A percentile compares a stretch with the other conserved stretches of the same genome.
phyloP scores from a whole-genome alignment of 2,113 vertebrate species.

The Poicephalus gulielmi region DNA sequence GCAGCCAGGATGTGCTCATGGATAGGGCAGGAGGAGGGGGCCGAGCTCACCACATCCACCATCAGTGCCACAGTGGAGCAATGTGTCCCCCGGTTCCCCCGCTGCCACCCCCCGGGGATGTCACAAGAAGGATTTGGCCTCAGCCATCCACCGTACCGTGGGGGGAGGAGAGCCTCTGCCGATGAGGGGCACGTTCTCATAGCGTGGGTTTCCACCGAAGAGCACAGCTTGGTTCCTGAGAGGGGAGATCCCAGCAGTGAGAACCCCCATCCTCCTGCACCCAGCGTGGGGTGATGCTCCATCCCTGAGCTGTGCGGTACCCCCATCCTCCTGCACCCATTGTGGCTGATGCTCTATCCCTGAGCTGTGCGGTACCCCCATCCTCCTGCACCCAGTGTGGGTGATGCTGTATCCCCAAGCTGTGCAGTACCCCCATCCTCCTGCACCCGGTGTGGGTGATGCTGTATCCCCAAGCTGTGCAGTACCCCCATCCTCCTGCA shows the following conservation, averaged over 20 bases:
- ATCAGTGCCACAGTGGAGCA: rapidly evolving
- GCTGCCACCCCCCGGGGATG: rapidly evolving
- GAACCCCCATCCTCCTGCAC: not conserved
- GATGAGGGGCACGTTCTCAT: constrained; percentile 95
- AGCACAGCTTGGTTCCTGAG: constrained; percentile 90
- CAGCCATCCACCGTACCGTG: constrained; percentile 82
- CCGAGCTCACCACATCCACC: not conserved
- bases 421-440: too few relatives aligned
- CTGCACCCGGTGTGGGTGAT: too few relatives aligned
- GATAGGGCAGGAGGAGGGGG: not conserved
- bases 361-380: too few relatives aligned
- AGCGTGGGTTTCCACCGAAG: constrained; percentile 92
- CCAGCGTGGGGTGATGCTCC: too few relatives aligned
- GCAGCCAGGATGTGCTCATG: not conserved
- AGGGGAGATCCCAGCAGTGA: rapidly evolving
- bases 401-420: too few relatives aligned
- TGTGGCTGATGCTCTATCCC: too few relatives aligned
- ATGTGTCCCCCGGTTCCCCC: rapidly evolving
- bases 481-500: rapidly evolving
- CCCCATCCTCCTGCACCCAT: rapidly evolving
- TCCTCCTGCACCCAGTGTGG: too few relatives aligned
- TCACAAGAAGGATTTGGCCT: constrained; percentile 56
- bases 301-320: too few relatives aligned
- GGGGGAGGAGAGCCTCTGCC: constrained; percentile 94
- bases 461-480: too few relatives aligned